Base-by-base conservation (phyloP, 1,140 invertebrate genomes). In the Adoxophyes honmai region DNA sequence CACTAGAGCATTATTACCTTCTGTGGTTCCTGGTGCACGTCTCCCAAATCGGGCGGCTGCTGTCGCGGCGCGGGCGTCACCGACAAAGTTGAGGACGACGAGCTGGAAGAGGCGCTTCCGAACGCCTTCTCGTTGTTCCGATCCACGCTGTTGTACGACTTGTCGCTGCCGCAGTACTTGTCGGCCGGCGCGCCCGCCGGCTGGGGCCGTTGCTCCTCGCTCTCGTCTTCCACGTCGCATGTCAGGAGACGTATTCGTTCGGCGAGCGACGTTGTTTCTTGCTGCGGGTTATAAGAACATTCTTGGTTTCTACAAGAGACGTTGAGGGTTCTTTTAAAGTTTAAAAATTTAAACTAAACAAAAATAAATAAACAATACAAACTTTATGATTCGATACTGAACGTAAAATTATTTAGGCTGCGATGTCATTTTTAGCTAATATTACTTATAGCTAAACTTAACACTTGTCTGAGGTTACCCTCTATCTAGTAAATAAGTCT, bases 181-280 rank as follows among this genome's bases (percentile, higher is more conserved):
- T 86, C 86, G 9, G 67, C 68, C 62, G 60, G 80, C 4, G 68
- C 85, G 37, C 92, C 87, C 11, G 91, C 84, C n/a, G 91, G 90
- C 66, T 90, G 90, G 0, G 90, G 78, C 5, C 91, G 77, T 38
- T 88, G 88, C 1, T 90, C 82, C 6, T 84, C 80, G 1, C 70
- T 70, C 3, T 93, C 92, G 4, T 95, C 94, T 54, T 95, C 94
- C 39, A 96, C 93, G 61, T 95, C 94, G 73, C 95, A 96, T 0
- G 95, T 96, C 11, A 96, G 81, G 65, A 95, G 93, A 37, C 94
- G 92, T 56, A 96, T 96, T 42, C 94, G 90, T 65, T 96, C 95
- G 16, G 95, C 94, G 10, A 96, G 76, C 0, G 94, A 95, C 57
- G 67, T 92, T 75, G 84, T 92, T 91, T 81, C 94, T 92, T 67